phyloP scores from a whole-genome alignment of 1,140 invertebrate species.

The Drosophila kurseongensis region DNA sequence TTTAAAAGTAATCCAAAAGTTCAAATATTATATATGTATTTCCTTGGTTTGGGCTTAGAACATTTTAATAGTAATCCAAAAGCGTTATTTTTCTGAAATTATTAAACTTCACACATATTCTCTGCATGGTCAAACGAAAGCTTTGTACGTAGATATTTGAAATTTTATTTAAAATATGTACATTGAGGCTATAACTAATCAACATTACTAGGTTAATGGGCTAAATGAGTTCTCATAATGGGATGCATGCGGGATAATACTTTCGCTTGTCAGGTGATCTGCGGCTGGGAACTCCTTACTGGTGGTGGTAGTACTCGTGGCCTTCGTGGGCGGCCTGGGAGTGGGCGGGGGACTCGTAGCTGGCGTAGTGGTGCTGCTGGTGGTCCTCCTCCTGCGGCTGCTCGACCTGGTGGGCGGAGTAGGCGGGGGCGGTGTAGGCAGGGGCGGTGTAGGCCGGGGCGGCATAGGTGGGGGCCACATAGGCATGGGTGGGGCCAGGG shows the following conservation, averaged over 20 bases:
- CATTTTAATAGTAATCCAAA: no score
- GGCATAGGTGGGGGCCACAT: slow-evolving; percentile 46
- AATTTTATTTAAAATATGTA: slow-evolving; percentile 62
- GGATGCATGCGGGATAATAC: slow-evolving; percentile 60
- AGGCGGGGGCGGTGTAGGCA: slow-evolving; percentile 33
- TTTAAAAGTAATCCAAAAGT: no score
- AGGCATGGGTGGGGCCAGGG: slow-evolving; percentile 57
- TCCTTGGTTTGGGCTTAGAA: no score
- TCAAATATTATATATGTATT: no score
- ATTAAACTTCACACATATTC: neutral
- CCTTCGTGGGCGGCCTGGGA: slow-evolving; percentile 60
- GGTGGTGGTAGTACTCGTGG: slow-evolving; percentile 75
- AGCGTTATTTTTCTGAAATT: no score
- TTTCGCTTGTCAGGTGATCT: slow-evolving; percentile 41
- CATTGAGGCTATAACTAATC: slow-evolving; percentile 59
- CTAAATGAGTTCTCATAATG: slow-evolving; percentile 40
- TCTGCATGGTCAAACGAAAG: neutral
- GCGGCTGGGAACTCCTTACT: slow-evolving; percentile 19
- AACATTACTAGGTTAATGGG: slow-evolving; percentile 41
- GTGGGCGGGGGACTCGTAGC: slow-evolving; percentile 67
- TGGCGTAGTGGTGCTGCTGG: slow-evolving; percentile 63
- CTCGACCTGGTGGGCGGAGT: slow-evolving; percentile 51
- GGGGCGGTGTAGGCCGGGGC: slow-evolving; percentile 36
- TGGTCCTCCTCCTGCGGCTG: slow-evolving; percentile 47
- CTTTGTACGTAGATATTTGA: slow-evolving; percentile 6